A percentile compares a stretch with the other conserved stretches of the same genome.
Conservation (phyloP, 2,888 invertebrate species). For the Amphipyra berbera region DNA sequence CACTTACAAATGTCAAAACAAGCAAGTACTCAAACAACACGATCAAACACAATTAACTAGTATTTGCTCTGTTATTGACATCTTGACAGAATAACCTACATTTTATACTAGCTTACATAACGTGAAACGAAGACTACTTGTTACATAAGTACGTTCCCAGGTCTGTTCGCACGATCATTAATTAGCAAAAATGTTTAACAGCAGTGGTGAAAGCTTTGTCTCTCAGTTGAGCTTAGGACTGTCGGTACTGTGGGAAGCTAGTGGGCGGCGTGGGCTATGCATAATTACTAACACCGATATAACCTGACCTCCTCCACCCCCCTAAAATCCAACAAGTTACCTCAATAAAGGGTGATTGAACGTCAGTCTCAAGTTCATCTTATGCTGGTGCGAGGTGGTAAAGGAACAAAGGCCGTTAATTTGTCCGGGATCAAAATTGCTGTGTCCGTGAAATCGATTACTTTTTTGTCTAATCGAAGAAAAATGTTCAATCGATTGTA, state of each 20-base stretch:
- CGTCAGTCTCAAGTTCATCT: conserved; percentile 43
- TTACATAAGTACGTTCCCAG: conserved; percentile 47
- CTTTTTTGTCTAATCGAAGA: conserved; percentile 52
- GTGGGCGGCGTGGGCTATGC: conserved; percentile 76
- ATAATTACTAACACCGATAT: conserved; percentile 72
- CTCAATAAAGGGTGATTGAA: background rate
- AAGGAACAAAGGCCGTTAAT: conserved; percentile 71
- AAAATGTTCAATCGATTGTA: conserved; percentile 17
- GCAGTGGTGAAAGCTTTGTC: conserved; percentile 84
- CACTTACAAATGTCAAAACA: conserved; percentile 17
- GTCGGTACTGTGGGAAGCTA: conserved; percentile 75
- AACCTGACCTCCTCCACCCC: conserved; percentile 60
- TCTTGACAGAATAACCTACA: conserved; percentile 54
- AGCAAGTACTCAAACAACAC: conserved; percentile 33
- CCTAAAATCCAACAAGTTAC: background rate
- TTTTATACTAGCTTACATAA: conserved; percentile 41
- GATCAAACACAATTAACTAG: conserved; percentile 42
- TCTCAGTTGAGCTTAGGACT: conserved; percentile 59
- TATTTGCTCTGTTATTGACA: conserved; percentile 51
- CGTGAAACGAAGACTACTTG: conserved; percentile 35
- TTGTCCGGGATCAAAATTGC: conserved; percentile 69
- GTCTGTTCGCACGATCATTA: conserved; percentile 72
- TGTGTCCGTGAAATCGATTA: conserved; percentile 71
- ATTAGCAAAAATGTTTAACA: conserved; percentile 76
- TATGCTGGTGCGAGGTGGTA: conserved; percentile 50